Evolutionary conservation across 2,797 vertebrate species (phyloP), one percentile per base, ranked within the genome.

Genomic region (Parauchenoglanis punctatus): DNA sequence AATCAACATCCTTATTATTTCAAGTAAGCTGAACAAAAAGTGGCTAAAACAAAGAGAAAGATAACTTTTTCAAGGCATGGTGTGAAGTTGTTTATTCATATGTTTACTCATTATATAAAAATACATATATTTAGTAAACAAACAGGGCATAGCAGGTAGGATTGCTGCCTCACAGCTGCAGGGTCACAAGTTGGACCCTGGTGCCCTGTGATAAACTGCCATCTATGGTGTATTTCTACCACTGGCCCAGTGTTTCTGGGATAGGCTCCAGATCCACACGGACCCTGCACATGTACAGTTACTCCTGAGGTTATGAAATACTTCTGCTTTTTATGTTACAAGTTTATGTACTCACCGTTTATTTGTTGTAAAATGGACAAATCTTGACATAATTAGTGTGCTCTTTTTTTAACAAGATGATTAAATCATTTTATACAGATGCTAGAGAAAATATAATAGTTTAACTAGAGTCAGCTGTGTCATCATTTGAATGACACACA

Each of bases 211-310:
- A 35, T 58, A 80, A 58, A 35, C 15, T 77, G n/a, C 25, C 46
- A 54, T 49, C 10, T 10, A n/a, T 12, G 23, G 13, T 54, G 25
- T 76, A 15, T 28, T 75, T 25, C 23, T 23, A 25, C 23, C 1
- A 76, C 2, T 52, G 52, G 23, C 49, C 15, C 25, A 77, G 12
- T n/a, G 15, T 77, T 77, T 7, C 1, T 13, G 11, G 20, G 20
- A 77, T 31, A 20, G 25, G 28, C 3, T 78, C n/a, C n/a, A 78
- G 28, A 31, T 56, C 25, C n/a, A 18, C 75, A 77, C n/a, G 49
- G 49, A 44, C 85, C 87, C 89, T 88, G 85, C 90, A 54, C 2
- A 54, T 88, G 86, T 91, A 54, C 75, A 77, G 31, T 77, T 18
- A 77, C n/a, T 54, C 7, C 15, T 17, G 49, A 76, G n/a, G 13